Evolutionary conservation across 2,797 vertebrate species (phyloP).

Genomic region (Toxotes lorentzi): DNA sequence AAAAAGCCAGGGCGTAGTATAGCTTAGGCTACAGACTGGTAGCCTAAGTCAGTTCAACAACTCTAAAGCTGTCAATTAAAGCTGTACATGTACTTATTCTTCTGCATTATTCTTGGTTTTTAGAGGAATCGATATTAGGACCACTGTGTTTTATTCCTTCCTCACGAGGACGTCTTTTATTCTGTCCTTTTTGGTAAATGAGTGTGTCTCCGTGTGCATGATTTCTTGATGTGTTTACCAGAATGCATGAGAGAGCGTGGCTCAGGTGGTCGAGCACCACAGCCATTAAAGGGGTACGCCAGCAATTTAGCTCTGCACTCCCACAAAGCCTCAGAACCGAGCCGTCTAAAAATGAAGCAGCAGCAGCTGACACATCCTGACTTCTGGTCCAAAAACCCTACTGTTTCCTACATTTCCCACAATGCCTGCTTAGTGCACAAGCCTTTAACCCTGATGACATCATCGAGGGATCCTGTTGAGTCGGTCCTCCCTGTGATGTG

Average conservation of each 20-base stretch:
- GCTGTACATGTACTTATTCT: neutral
- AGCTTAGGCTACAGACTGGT: no score
- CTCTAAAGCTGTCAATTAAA: no score
- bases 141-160: neutral
- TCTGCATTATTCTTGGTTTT: neutral
- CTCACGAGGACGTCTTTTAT: neutral
- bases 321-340: neutral
- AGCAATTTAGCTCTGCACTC: neutral
- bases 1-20: no score
- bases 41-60: no score
- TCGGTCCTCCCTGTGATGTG: neutral
- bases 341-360: neutral
- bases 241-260: neutral
- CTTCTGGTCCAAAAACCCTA: neutral
- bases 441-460: neutral
- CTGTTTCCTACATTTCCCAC: no score
- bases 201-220: neutral
- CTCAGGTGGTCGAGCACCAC: neutral
- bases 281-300: neutral
- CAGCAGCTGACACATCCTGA: neutral
- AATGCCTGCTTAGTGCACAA: no score
- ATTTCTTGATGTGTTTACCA: neutral
- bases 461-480: conserved; percentile 1
- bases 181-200: neutral
- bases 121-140: neutral